Base-by-base conservation (phyloP, 2,888 invertebrate species). In the Cistogaster globosa region DNA sequence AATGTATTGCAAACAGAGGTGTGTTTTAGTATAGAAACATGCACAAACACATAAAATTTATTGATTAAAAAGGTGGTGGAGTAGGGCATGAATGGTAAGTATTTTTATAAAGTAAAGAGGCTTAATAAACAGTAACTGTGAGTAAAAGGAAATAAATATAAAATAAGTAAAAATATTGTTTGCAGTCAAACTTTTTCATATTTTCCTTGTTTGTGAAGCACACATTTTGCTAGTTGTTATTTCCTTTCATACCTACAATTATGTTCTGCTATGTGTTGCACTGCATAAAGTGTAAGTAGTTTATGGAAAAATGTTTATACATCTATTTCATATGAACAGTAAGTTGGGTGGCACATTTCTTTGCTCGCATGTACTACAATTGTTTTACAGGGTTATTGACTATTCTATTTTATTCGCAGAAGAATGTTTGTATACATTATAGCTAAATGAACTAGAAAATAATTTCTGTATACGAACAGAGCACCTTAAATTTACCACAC, bases 1-100 rank as follows among this genome's bases (percentile, higher is more conserved):
- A 85, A 82, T 82, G 85, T 79, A 79, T 71, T 79, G 7, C 68
- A 60, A 78, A 71, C 63, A 78, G 82, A 85, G 85, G 85, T 82
- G 85, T 85, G 85, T 71, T 82, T 65, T 55, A 72, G 57, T 9
- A 65, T 65, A 71, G 75, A 75, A 71, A 79, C 69, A 26, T 22
- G 71, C n/a, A 3, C 57, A 12, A 18, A n/a, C 14, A 22, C 45
- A 48, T 20, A 20, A 57, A 69, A 26, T 2, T 67, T 16, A 48
- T 48, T 48, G n/a, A 16, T 14, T 48, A 16, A 48, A n/a, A n/a
- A n/a, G 48, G 14, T 48, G 48, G 48, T 16, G n/a, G 14, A n/a
- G 32, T 5, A 32, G 32, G 32, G 32, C 8, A 32, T 32, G 38
- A 77, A 36, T 48, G 26, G 36, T n/a, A 36, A 51, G 53, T 53